Evolutionary conservation across 1,140 invertebrate species (phyloP), one percentile per base, ranked within the genome.

Genomic region (Papilio xuthus): DNA sequence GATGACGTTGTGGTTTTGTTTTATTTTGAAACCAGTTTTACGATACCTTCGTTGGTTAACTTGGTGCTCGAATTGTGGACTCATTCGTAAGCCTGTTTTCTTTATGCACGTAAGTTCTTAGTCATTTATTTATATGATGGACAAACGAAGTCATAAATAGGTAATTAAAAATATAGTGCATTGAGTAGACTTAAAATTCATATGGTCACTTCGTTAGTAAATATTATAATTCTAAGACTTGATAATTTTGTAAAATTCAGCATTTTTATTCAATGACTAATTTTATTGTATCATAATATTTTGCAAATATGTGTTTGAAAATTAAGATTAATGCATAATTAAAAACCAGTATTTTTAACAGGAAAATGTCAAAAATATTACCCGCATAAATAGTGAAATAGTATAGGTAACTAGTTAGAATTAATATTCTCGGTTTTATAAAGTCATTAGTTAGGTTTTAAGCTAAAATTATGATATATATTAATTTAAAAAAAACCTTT

Each of bases 1-100:
- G 53, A 76, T 76, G 73, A 56, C 26, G 15, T 9, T 75, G 44
- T 28, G 8, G 71, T 44, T 47, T 23, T 63, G 20, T 76, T 63
- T 76, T 63, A 28, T 53, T 76, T 76, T 20, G 56, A 63, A 63
- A 76, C 53, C 53, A 41, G 53, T 76, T 76, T 37, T 41, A n/a
- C 26, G 60, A 56, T 53, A 53, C 72, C 47, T 75, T 75, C 18
- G 47, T 23, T 28, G 18, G 72, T 23, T 42, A 18, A 10, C 56
- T 28, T 28, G 13, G 26, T 26, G 26, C 13, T 67, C 60, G 60
- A 28, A 28, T 67, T 67, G 60, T 67, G 60, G 60, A 67, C 13
- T 67, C 26, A 67, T 67, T 67, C 60, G 60, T 67, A 67, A 67
- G 60, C 60, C 60, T 67, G 60, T 67, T 67, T 67, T 67, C 26